A percentile compares a stretch with the other conserved stretches of the same genome.
Evolutionary conservation across 2,888 invertebrate species (phyloP).

Genomic region (Phalera bucephala): DNA sequence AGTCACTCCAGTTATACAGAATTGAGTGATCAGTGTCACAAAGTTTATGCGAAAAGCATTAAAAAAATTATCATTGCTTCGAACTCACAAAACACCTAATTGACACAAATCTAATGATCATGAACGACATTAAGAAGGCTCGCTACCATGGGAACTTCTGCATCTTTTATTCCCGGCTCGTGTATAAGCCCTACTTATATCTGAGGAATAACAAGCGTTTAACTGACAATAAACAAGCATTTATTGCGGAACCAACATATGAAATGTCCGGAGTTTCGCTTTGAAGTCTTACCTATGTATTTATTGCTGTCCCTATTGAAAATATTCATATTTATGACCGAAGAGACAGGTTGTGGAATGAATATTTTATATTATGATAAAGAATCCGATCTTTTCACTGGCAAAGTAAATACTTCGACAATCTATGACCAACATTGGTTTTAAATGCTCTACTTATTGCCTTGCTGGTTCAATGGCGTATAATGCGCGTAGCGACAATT

Average conservation of each 20-base stretch:
- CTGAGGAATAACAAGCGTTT: slow-evolving; percentile 66
- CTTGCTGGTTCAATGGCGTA: too few species aligned
- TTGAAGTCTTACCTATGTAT: slow-evolving; percentile 45
- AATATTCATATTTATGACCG: slow-evolving; percentile 15
- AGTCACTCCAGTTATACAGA: too few species aligned
- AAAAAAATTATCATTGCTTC: too few species aligned
- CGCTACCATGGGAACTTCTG: not conserved
- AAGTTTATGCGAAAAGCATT: too few species aligned
- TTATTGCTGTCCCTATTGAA: slow-evolving; percentile 28
- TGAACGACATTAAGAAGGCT: slow-evolving; percentile 30
- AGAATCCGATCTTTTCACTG: not conserved
- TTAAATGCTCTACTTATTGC: too few species aligned
- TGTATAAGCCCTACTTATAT: slow-evolving; percentile 38
- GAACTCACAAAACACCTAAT: too few species aligned
- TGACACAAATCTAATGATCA: slow-evolving; percentile 34
- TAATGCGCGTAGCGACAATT: too few species aligned
- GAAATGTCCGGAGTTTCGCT: slow-evolving; percentile 52
- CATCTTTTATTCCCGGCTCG: not conserved
- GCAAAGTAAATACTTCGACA: not conserved
- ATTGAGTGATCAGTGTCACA: too few species aligned
- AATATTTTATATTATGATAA: not conserved
- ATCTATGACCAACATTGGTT: too few species aligned
- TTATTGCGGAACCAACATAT: slow-evolving; percentile 58
- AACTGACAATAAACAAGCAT: slow-evolving; percentile 70
- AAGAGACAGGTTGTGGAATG: slow-evolving; percentile 5